Base-by-base conservation (phyloP, 2,888 invertebrate species). In the Strigamia transsilvanica region DNA sequence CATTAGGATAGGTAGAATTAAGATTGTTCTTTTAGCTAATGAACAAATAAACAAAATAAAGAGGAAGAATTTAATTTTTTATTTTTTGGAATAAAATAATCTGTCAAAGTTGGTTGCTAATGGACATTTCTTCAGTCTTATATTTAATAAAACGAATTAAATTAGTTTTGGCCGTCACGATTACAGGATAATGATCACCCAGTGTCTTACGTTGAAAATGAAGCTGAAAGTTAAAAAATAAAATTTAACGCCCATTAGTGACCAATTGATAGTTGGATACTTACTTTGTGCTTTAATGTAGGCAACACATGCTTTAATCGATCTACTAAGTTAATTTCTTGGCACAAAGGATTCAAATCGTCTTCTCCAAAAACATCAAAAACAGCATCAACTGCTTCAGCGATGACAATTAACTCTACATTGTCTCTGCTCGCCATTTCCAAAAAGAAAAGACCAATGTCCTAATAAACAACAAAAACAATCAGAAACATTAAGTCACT, bases 321-420 rank as follows among this genome's bases (percentile, higher is more conserved):
- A n/a, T 91, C 90, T 2, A 92, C 90, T 80, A 94, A 89, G 84
- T 91, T 90, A 18, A 93, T 89, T 86, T 92, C 92, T 83, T 89
- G 89, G 0, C 93, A 92, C 83, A 93, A 88, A 23, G 86, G 86
- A 86, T 94, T 92, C 82, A 93, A 92, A 86, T 93, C 92, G 86
- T 94, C 94, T 86, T 94, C 93, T 0, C 93, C 91, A 87, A 93
- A 94, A 84, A 94, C 90, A 86, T 94, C 94, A 88, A 94, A 93
- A 34, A 94, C 86, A 0, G 93, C 91, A 86, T 94, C 94, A 56
- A 94, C 87, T 4, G 93, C 91, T 88, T 94, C 94, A 0, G 94
- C 93, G 46, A 92, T 88, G 6, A 93, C 91, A 92, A 93, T 93
- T 9, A 93, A 91, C 84, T 93, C 92, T 18, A 66, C 61, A 23